Evolutionary conservation across 1,140 invertebrate species (phyloP), one percentile per base, ranked within the genome.

Genomic region (Drusus annulatus): DNA sequence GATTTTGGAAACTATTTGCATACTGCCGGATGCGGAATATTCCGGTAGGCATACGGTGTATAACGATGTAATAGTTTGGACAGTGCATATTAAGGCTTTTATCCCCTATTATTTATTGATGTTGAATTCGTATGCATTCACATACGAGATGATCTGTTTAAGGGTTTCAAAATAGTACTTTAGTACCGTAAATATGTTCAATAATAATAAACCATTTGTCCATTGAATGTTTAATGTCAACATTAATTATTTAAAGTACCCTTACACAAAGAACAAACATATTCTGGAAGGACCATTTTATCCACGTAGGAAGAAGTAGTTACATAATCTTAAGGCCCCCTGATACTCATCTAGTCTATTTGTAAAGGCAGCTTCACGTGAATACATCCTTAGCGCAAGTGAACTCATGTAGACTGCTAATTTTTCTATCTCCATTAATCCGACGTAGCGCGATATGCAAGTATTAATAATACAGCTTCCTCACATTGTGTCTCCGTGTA

Each of bases 1-100:
- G 89, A 90, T 89, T 90, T 89, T 87, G 87, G 88, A 89, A 88
- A 89, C 89, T 89, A 89, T 89, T 77, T 79, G 75, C 73, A 82
- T 76, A 77, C 19, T 58, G 60, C 25, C n/a, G 21, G 5, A 74
- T 36, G 69, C 56, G 21, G 65, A 69, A 21, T 45, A 69, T 19
- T 69, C 36, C 17, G 8, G 65, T 16, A 50, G 36, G 36, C 65
- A 69, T 50, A 69, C 51, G 65, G 31, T 50, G 17, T 36, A 65
- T 65, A 31, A 13, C 25, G 16, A 36, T 65, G 16, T 65, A 60
- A 60, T 60, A 60, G 56, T 31, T 65, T 15, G 62, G 16, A 31
- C 23, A 65, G 15, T 65, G 62, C 25, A 15, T n/a, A 60, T 23
- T 60, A 10, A 60, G 17, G 28, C 25, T 31, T 25, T 31, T 23